Conservation (phyloP, 2,888 invertebrate genomes). For the Euplagia quadripunctaria region DNA sequence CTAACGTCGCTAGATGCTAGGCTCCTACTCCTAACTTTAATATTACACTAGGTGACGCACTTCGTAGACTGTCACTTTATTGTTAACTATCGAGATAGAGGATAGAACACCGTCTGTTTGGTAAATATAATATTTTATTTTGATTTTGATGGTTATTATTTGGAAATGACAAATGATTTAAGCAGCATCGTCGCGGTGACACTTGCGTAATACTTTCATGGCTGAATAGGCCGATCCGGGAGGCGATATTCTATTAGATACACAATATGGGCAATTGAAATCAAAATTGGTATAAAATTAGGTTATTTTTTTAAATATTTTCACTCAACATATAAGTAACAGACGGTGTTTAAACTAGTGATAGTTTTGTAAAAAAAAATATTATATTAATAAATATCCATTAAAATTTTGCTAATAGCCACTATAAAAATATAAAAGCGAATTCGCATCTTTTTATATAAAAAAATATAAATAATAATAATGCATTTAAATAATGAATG, state of each 20-base stretch:
- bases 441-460: slow-evolving; percentile 31
- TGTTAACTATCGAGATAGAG: slow-evolving; percentile 1
- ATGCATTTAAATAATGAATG: slow-evolving; percentile 61
- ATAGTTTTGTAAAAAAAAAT: slow-evolving; percentile 20
- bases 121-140: neutral
- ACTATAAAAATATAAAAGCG: slow-evolving; percentile 26
- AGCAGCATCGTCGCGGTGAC: too few relatives aligned
- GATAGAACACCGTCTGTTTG: slow-evolving; percentile 2
- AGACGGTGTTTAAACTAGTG: slow-evolving; percentile 27
- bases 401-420: slow-evolving; percentile 34
- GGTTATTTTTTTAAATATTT: too few relatives aligned
- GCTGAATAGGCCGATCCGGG: neutral
- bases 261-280: neutral
- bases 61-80: slow-evolving; percentile 12
- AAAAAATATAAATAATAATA: slow-evolving; percentile 44
- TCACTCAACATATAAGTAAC: neutral
- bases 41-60: slow-evolving; percentile 30
- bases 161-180: neutral
- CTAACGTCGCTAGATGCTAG: slow-evolving; percentile 47
- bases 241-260: neutral
- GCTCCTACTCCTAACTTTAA: slow-evolving; percentile 24
- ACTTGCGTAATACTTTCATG: too few relatives aligned
- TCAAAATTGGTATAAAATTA: neutral
- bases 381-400: slow-evolving; percentile 21
- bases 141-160: neutral